Base-by-base conservation (phyloP, 2,113 vertebrate genomes). In the Engystomops pustulosus region DNA sequence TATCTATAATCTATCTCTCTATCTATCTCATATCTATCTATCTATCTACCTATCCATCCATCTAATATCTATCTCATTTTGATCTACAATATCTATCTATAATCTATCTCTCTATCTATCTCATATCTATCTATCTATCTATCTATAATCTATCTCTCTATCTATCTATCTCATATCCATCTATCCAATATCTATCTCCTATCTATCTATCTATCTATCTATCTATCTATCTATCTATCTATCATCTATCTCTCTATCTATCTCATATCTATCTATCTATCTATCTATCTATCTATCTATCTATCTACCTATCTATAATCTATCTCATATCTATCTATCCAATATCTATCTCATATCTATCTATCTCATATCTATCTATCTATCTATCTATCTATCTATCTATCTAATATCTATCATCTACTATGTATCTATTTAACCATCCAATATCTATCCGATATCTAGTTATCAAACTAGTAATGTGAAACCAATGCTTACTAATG, bases 211-310 rank as follows among this genome's bases (percentile, higher is more conserved):
- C 38, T 41, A 41, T 41, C 38, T 41, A 41, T 41, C 38, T 41
- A 41, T 41, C 38, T 41, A 41, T 41, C 38, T 41, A 41, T 47
- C 53, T 58, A 58, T 58, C 53, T 58, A 58, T 58, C 53, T 58
- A 53, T 53, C 53, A 55, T 55, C 53, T 55, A 55, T 55, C 53
- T 55, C n/a, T 55, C 20, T 55, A n/a, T n/a, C n/a, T n/a, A n/a
- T n/a, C n/a, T n/a, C n/a, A n/a, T n/a, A n/a, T n/a, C n/a, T n/a
- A 41, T 41, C 38, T 41, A 41, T 41, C 38, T 41, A 41, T 47
- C 53, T 58, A 58, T 58, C 53, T 58, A 58, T 58, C 53, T 58
- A 53, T 53, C 53, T 55, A 55, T 55, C 53, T 55, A 55, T 55
- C 53, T 55, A 55, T 55, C 20, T 55, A 23, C 23, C n/a, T 55